A percentile compares a stretch with the other conserved stretches of the same genome.
These are phyloP conservation scores for Crossocerus cetratus DNA, from an alignment of 2,888 invertebrate genomes.

Conservation along the genomic window DNA sequence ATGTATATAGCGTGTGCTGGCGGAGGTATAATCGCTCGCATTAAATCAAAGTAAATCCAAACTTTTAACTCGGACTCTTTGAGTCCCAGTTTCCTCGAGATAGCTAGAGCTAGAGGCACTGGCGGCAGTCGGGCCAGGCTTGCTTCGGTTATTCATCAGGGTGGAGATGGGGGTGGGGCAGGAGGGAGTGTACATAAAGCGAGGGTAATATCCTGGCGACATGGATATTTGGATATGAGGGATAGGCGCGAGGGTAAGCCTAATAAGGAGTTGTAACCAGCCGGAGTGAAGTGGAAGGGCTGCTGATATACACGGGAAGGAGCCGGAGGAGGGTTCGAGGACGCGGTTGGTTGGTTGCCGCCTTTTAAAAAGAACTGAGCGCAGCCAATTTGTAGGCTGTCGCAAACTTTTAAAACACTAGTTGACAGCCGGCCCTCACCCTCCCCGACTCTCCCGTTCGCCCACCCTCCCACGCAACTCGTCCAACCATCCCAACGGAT, in stretches of 20 bases:
- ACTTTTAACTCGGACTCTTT: too few relatives aligned
- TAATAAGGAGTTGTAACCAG: constrained; percentile 1
- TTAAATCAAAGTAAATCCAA: too few relatives aligned
- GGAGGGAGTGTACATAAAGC: background rate
- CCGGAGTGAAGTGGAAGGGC: constrained; percentile 34
- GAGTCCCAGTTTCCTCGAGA: too few relatives aligned
- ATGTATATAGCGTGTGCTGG: too few relatives aligned
- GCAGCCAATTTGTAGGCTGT: constrained; percentile 77
- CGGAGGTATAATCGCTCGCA: too few relatives aligned
- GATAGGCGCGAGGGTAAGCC: background rate
- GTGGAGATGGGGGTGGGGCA: background rate
- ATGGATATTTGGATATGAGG: background rate
- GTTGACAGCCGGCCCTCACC: constrained; percentile 72
- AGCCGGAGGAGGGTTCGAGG: constrained; percentile 51
- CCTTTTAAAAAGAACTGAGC: constrained; percentile 77
- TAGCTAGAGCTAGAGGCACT: too few relatives aligned
- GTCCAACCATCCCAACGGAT: constrained; percentile 64
- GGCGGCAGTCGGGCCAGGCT: too few relatives aligned
- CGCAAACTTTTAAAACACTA: constrained; percentile 77
- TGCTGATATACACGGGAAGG: constrained; percentile 15
- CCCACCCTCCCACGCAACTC: constrained; percentile 41
- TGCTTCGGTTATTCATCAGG: too few relatives aligned
- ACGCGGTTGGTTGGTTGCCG: constrained; percentile 72
- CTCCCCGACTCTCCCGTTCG: constrained; percentile 48
- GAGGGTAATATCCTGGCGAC: background rate